Percentiles rank a stretch among this genome's conserved stretches.
phyloP scores from a whole-genome alignment of 2,888 invertebrate species.

The Lomographa bimaculata region DNA sequence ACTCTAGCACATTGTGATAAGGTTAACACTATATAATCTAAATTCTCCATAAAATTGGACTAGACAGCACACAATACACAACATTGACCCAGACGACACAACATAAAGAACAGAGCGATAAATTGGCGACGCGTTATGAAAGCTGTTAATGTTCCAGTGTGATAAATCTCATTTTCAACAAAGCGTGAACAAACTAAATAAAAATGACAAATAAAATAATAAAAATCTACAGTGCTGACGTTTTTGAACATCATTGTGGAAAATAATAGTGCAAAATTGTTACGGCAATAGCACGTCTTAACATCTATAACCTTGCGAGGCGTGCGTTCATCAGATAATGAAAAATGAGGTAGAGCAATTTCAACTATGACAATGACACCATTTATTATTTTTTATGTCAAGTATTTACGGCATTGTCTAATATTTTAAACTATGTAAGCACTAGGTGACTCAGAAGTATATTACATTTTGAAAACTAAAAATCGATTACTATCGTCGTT shows the following conservation, averaged over 20 bases:
- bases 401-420: too few species aligned
- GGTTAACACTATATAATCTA: conserved; percentile 1
- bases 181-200: conserved; percentile 17
- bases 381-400: too few species aligned
- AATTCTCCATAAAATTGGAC: conserved; percentile 11
- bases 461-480: too few species aligned
- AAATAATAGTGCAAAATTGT: conserved; percentile 46
- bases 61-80: conserved; percentile 18
- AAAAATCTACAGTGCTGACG: conserved; percentile 33
- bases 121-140: conserved; percentile 23
- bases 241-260: conserved; percentile 32
- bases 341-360: conserved; percentile 30
- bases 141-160: conserved; percentile 18
- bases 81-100: conserved; percentile 29
- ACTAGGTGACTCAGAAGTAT: too few species aligned
- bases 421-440: too few species aligned
- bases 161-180: conserved; percentile 17
- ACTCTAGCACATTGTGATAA: conserved; percentile 7
- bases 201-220: conserved; percentile 14
- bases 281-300: conserved; percentile 38
- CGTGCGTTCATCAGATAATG: conserved; percentile 40
- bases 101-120: conserved; percentile 22
- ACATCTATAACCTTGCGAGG: conserved; percentile 41
- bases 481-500: too few species aligned
- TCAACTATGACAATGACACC: conserved; percentile 10